phyloP scores from a whole-genome alignment of 2,797 vertebrate genomes.

The Pempheris klunzingeri region DNA sequence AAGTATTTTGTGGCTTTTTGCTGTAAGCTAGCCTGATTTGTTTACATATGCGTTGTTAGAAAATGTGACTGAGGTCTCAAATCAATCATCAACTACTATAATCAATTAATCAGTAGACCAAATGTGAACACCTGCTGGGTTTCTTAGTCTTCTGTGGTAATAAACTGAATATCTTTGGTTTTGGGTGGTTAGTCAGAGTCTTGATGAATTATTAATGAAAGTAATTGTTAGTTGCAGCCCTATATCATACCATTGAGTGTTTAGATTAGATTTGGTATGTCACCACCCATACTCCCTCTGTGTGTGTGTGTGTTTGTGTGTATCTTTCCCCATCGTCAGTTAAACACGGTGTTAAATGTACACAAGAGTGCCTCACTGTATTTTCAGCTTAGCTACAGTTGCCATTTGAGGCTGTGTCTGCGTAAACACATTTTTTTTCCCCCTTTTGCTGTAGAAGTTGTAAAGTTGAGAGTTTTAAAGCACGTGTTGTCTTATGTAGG shows the following conservation, averaged over 20 bases:
- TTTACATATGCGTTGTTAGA: neutral
- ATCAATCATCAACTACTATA: neutral
- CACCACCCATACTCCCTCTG: neutral
- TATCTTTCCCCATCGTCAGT: slow-evolving; percentile 25
- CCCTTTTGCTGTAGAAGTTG: neutral
- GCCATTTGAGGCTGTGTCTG: slow-evolving; percentile 28
- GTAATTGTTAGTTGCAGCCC: neutral
- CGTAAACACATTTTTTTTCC: slow-evolving; percentile 9
- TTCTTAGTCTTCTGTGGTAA: neutral
- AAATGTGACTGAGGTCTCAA: neutral
- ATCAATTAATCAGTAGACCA: too few relatives aligned
- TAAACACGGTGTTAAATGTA: neutral
- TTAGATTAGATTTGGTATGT: neutral
- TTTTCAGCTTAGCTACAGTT: slow-evolving; percentile 37
- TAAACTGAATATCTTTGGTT: neutral
- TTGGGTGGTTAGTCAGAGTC: neutral
- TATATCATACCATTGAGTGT: neutral
- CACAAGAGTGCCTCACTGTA: slow-evolving; percentile 34
- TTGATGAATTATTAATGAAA: neutral
- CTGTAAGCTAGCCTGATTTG: neutral
- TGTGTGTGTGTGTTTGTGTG: neutral
- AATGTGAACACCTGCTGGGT: neutral
- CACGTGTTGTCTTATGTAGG: slow-evolving; percentile 22
- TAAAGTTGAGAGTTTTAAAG: neutral
- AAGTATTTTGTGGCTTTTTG: neutral